Percentiles rank a stretch among this genome's conserved stretches.
These are phyloP conservation scores for Marisa cornuarietis DNA, from an alignment of 1,140 invertebrate species.

Conservation along the genomic window DNA sequence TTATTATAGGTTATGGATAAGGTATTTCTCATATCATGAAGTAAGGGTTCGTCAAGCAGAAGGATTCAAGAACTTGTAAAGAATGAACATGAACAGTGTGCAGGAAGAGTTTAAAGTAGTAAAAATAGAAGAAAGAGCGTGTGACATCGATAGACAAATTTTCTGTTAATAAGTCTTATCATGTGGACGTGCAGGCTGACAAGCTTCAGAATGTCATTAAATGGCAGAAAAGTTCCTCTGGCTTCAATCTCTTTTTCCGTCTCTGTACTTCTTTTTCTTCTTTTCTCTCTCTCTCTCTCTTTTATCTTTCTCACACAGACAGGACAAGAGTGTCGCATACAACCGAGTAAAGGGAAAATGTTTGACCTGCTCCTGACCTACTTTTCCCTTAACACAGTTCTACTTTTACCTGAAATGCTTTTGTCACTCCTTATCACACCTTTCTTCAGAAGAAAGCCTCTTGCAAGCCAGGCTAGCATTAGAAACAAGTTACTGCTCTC, in stretches of 20 bases:
- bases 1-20: too few relatives aligned
- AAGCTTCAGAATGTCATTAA: background rate
- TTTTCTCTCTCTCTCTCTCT: conserved; percentile 12
- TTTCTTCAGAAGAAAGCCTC: background rate
- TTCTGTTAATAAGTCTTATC: background rate
- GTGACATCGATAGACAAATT: too few relatives aligned
- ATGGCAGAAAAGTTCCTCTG: background rate
- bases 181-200: background rate
- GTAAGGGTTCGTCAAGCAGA: background rate
- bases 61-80: background rate
- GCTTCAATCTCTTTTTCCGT: background rate
- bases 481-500: background rate
- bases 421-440: background rate
- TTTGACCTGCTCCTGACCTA: background rate
- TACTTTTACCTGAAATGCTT: background rate
- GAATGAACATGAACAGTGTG: background rate
- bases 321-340: background rate
- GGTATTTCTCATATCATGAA: too few relatives aligned
- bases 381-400: background rate
- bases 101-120: background rate
- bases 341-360: background rate
- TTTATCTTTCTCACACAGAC: conserved; percentile 11
- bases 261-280: background rate
- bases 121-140: background rate
- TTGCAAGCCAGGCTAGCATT: background rate